Percentiles rank a stretch among this genome's conserved stretches.
These are phyloP conservation scores for Falco peregrinus DNA, from an alignment of 2,797 vertebrate genomes.

Conservation along the genomic window DNA sequence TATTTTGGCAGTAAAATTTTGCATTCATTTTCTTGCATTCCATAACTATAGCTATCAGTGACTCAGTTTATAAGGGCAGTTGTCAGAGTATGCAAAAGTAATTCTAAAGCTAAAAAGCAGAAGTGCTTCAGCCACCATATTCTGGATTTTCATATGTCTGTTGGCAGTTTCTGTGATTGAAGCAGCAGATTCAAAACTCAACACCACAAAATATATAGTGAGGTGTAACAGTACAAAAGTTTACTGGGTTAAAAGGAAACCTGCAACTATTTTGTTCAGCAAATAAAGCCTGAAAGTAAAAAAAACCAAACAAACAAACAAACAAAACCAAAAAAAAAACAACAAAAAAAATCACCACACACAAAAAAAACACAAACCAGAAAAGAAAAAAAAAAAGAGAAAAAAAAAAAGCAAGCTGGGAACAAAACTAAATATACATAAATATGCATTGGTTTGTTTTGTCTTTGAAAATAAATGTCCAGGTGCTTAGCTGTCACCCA, in stretches of 20 bases:
- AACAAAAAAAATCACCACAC: neutral
- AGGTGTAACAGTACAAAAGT: neutral
- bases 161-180: conserved; percentile 38
- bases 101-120: conserved; percentile 48
- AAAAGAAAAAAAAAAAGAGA: no score
- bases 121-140: neutral
- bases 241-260: conserved; percentile 11
- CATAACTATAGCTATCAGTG: neutral
- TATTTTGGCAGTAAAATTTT: neutral
- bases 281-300: neutral
- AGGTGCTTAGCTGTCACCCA: neutral
- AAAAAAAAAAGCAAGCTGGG: neutral
- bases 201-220: neutral
- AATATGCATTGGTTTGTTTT: neutral
- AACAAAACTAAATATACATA: neutral
- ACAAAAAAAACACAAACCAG: no score
- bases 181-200: conserved; percentile 32
- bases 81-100: conserved; percentile 26
- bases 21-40: neutral
- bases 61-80: neutral
- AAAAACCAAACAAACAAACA: no score
- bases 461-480: neutral
- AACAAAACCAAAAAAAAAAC: no score
- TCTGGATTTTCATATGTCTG: neutral
- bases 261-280: neutral